A percentile compares a stretch with the other conserved stretches of the same genome.
Evolutionary conservation across 2,888 invertebrate genomes (phyloP).

Genomic region (Bedellia somnulentella): DNA sequence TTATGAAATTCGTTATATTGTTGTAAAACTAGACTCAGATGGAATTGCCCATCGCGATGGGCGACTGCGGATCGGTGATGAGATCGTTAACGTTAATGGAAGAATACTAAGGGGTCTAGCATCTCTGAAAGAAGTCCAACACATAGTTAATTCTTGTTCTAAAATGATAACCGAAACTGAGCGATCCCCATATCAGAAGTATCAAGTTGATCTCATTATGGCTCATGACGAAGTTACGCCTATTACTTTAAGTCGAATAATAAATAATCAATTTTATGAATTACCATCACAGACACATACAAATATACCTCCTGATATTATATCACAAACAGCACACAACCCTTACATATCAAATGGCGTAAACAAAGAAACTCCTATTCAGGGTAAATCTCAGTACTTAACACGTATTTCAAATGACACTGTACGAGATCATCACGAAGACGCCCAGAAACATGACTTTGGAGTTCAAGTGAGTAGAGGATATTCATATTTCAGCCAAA

Average conservation of each 20-base stretch:
- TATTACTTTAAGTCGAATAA: constrained; percentile 45
- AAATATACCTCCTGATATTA: constrained; percentile 46
- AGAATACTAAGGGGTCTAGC: constrained; percentile 74
- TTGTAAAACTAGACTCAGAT: constrained; percentile 65
- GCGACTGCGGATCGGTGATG: constrained; percentile 80
- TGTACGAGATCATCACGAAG: constrained; percentile 17
- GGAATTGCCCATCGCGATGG: constrained; percentile 78
- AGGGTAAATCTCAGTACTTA: constrained; percentile 25
- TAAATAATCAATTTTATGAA: constrained; percentile 33
- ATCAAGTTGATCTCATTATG: constrained; percentile 64
- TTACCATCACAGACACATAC: constrained; percentile 15
- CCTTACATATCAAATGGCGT: constrained; percentile 39
- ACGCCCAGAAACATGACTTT: constrained; percentile 29
- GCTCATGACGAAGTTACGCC: constrained; percentile 66
- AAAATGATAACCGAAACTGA: constrained; percentile 41
- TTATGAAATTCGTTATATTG: constrained; percentile 64
- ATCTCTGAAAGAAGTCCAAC: constrained; percentile 66
- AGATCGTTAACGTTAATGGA: constrained; percentile 88
- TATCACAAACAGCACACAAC: constrained; percentile 46
- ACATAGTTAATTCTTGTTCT: constrained; percentile 56
- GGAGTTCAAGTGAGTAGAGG: constrained; percentile 33
- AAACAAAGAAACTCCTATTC: constrained; percentile 50
- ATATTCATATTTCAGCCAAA: constrained; percentile 33
- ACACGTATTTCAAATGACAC: constrained; percentile 13
- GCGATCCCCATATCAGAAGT: constrained; percentile 37